Evolutionary conservation across 2,888 invertebrate species (phyloP).

Genomic region (Tetranychus piercei): DNA sequence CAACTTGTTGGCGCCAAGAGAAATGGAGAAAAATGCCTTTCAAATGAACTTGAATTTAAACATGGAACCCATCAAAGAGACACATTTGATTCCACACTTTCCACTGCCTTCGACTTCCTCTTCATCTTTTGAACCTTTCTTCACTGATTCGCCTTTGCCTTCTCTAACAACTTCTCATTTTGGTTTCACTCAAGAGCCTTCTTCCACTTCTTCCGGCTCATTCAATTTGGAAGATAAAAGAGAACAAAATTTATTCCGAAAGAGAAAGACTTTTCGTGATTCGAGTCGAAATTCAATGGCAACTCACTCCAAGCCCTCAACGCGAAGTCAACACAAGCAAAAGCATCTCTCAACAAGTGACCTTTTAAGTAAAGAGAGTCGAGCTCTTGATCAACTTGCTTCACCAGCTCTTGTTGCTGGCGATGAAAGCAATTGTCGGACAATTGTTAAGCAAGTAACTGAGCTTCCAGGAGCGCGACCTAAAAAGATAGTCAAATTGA

Average conservation of each 20-base stretch:
- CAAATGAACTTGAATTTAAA: no score
- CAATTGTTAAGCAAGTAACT: background rate
- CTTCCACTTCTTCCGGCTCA: background rate
- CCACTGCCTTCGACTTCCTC: no score
- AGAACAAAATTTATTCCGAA: background rate
- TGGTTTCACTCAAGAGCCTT: background rate
- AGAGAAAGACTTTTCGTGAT: background rate
- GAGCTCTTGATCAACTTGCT: no score
- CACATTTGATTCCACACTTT: no score
- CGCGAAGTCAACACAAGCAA: background rate
- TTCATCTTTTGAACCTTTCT: no score
- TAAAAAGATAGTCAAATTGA: background rate
- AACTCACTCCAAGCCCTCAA: background rate
- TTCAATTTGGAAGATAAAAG: background rate
- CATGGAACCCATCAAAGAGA: no score
- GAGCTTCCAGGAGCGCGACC: constrained; percentile 2
- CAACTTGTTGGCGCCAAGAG: no score
- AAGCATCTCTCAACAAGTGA: background rate
- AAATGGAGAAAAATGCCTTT: no score
- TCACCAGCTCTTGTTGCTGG: no score
- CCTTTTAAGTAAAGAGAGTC: background rate
- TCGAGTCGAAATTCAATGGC: background rate
- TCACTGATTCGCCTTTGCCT: no score
- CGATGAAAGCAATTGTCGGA: background rate
- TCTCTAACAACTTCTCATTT: background rate